Percentiles rank a stretch among this genome's conserved stretches.
Conservation (phyloP, 1,140 invertebrate genomes). For the Macrobrachium rosenbergii region DNA sequence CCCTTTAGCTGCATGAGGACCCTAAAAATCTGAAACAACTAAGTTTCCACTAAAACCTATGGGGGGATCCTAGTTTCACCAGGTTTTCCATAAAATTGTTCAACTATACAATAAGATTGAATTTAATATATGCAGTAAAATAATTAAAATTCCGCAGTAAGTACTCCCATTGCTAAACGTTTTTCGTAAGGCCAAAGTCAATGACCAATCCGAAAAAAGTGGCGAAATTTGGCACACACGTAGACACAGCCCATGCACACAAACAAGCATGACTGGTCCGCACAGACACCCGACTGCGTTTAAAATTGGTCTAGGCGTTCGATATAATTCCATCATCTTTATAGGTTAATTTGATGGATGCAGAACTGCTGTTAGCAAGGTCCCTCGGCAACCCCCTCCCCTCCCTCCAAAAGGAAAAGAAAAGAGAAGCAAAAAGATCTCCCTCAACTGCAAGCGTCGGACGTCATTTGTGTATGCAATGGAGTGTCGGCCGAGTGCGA, state of each 20-base stretch:
- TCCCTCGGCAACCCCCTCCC: neutral
- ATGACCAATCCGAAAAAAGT: too few species aligned
- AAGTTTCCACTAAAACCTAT: too few species aligned
- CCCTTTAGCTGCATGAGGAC: too few species aligned
- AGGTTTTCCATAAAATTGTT: too few species aligned
- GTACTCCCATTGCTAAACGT: too few species aligned
- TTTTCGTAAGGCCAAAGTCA: too few species aligned
- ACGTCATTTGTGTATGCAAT: constrained; percentile 4
- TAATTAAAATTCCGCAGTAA: too few species aligned
- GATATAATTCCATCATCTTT: constrained; percentile 47
- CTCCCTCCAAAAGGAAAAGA: neutral
- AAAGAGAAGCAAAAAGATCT: neutral
- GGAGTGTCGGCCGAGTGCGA: constrained; percentile 33
- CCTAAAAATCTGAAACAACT: too few species aligned
- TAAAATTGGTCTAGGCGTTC: constrained; percentile 42
- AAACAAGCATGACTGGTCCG: neutral
- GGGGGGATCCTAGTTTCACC: too few species aligned
- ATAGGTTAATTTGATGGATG: constrained; percentile 43
- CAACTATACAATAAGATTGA: too few species aligned
- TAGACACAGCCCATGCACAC: neutral
- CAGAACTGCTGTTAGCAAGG: constrained; percentile 3
- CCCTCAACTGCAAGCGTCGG: neutral
- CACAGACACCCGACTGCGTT: constrained; percentile 40
- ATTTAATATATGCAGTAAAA: too few species aligned
- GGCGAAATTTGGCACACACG: neutral